These are phyloP conservation scores for Halcyon malimbica DNA, from an alignment of 2,113 vertebrate species.

Conservation along the genomic window DNA sequence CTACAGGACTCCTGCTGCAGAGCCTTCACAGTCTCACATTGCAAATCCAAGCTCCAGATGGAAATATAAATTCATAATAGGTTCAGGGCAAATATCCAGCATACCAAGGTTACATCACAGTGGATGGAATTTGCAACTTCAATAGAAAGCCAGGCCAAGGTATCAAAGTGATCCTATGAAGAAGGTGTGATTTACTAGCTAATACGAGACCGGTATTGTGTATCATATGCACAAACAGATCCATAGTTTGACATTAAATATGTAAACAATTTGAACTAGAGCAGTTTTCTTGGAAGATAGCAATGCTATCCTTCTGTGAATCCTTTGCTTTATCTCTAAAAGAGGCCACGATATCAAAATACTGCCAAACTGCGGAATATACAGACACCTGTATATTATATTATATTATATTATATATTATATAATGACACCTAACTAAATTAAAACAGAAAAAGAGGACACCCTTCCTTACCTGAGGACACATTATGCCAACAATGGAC, in stretches of 20 bases:
- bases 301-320: neutral
- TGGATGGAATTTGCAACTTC: neutral
- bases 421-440: neutral
- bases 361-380: neutral
- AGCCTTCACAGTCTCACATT: neutral
- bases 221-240: slow-evolving; percentile 1
- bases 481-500: neutral
- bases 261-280: neutral
- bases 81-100: slow-evolving; percentile 22
- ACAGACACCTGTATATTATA: neutral
- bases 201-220: neutral
- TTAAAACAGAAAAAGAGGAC: neutral
- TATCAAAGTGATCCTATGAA: slow-evolving; percentile 4
- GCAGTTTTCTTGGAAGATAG: neutral
- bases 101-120: neutral
- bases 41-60: neutral
- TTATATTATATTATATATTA: too few species aligned
- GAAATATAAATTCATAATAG: slow-evolving; percentile 1
- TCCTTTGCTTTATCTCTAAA: neutral
- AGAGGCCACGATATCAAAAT: neutral
- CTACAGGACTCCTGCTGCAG: neutral
- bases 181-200: neutral
- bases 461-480: neutral
- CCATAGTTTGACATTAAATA: neutral
- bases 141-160: neutral